phyloP scores from a whole-genome alignment of 2,888 invertebrate species.

The Drosophila demipolita region DNA sequence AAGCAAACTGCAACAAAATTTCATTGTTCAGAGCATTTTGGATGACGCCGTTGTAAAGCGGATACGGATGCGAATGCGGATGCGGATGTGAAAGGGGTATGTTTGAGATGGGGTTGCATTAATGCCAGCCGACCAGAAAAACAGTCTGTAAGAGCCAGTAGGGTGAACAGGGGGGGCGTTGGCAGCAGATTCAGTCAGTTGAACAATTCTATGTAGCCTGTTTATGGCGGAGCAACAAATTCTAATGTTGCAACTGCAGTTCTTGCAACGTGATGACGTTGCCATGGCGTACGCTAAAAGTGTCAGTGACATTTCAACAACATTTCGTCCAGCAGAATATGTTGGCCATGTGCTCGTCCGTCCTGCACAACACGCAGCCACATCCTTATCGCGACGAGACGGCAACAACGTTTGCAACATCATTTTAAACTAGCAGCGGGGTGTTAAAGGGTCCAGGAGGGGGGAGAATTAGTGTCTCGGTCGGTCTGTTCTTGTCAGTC shows the following conservation, averaged over 20 bases:
- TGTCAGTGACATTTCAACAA: conserved; percentile 63
- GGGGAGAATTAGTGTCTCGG: conserved; percentile 11
- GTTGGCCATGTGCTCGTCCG: conserved; percentile 22
- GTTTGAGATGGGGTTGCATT: conserved; percentile 53
- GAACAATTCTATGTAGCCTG: conserved; percentile 34
- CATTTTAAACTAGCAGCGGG: conserved; percentile 18
- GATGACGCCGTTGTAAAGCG: conserved; percentile 36
- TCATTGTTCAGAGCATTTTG: conserved; percentile 49
- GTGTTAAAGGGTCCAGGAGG: neutral
- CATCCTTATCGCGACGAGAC: conserved; percentile 8
- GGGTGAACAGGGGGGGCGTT: neutral
- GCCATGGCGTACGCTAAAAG: conserved; percentile 47
- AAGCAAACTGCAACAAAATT: conserved; percentile 53
- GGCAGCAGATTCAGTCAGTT: conserved; percentile 1
- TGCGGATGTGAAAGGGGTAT: conserved; percentile 19
- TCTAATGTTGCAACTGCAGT: conserved; percentile 51
- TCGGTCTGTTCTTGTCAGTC: conserved; percentile 32
- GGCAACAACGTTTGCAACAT: conserved; percentile 24
- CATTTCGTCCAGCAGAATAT: conserved; percentile 19
- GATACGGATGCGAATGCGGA: conserved; percentile 35
- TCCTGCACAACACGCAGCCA: conserved; percentile 2
- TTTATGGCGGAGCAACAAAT: conserved; percentile 49
- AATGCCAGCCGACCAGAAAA: conserved; percentile 35
- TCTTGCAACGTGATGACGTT: conserved; percentile 18
- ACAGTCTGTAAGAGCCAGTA: neutral